These are phyloP conservation scores for Thalassophryne amazonica DNA, from an alignment of 2,797 vertebrate species.

Conservation along the genomic window DNA sequence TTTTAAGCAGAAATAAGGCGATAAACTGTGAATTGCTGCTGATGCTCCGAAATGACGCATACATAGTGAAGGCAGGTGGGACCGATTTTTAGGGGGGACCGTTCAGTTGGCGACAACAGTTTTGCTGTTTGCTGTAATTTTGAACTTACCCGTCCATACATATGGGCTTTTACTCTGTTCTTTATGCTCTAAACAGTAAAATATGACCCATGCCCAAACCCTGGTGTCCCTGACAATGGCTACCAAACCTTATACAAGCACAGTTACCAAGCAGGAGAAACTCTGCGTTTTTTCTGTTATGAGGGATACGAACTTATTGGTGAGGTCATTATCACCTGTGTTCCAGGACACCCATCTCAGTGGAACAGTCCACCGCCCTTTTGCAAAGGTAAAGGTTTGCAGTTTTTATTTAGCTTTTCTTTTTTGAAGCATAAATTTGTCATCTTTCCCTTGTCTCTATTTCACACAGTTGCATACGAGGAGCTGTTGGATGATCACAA, in stretches of 20 bases:
- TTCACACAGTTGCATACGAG: slow-evolving; percentile 86
- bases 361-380: slow-evolving; percentile 92
- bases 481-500: slow-evolving; percentile 90
- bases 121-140: background rate
- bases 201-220: slow-evolving; percentile 91
- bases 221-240: slow-evolving; percentile 90
- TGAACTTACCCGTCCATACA: background rate
- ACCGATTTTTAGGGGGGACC: too few species aligned
- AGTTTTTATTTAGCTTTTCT: background rate
- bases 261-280: slow-evolving; percentile 91
- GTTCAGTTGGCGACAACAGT: too few species aligned
- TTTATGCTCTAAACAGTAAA: slow-evolving; percentile 71
- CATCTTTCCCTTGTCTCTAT: slow-evolving; percentile 17
- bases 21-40: too few species aligned
- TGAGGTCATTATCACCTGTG: slow-evolving; percentile 89
- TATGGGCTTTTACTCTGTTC: background rate
- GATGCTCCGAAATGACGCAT: too few species aligned
- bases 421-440: background rate
- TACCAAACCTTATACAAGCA: slow-evolving; percentile 94
- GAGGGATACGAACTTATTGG: slow-evolving; percentile 93
- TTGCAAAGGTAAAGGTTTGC: slow-evolving; percentile 83
- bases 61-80: too few species aligned
- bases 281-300: slow-evolving; percentile 92
- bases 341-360: slow-evolving; percentile 89
- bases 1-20: too few species aligned